Base-by-base conservation (phyloP, 1,140 invertebrate genomes). In the Oedothorax gibbosus region DNA sequence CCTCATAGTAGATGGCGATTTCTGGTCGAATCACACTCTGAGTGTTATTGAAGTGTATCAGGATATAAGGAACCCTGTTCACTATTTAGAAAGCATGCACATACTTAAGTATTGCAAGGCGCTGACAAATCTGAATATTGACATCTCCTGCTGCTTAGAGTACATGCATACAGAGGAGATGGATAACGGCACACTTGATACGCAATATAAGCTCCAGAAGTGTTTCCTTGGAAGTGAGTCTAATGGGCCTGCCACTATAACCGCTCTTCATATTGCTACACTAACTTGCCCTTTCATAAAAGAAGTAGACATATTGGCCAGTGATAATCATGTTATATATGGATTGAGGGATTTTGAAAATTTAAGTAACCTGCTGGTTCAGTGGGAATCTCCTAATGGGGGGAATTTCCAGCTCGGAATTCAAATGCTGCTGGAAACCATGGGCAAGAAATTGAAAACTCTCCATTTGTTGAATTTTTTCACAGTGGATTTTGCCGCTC, bases 321-420 rank as follows among this genome's bases (percentile, higher is more conserved):
- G 20, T 62, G 83, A 78, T 53, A 77, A 78, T n/a, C 20, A 78
- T 12, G 75, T 64, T 11, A 53, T 85, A 21, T 77, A 69, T 78
- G 83, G 73, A 11, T 54, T 85, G 49, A 77, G 73, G 60, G 66
- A 85, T n/a, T 85, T 85, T 73, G 10, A 51, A 15, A 62, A 71
- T 21, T 57, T 85, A 10, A 71, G 60, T 20, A 71, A 53, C 35
- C 18, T 85, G 12, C 12, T 85, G 7, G 53, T 85, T 20, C 83
- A 78, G 49, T 85, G 83, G 83, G 83, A 71, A 60, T 15, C 56
- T 54, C 50, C 54, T 4, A 14, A 68, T 54, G 65, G 73, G n/a
- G 83, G 75, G 12, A 50, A 85, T 71, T 85, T 85, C 53, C 51
- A 72, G 18, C 35, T 71, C 12, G 83, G 83, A 7, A 18, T 85